Evolutionary conservation across 2,888 invertebrate genomes (phyloP).

Genomic region (Hirtodrosophila trivittata): DNA sequence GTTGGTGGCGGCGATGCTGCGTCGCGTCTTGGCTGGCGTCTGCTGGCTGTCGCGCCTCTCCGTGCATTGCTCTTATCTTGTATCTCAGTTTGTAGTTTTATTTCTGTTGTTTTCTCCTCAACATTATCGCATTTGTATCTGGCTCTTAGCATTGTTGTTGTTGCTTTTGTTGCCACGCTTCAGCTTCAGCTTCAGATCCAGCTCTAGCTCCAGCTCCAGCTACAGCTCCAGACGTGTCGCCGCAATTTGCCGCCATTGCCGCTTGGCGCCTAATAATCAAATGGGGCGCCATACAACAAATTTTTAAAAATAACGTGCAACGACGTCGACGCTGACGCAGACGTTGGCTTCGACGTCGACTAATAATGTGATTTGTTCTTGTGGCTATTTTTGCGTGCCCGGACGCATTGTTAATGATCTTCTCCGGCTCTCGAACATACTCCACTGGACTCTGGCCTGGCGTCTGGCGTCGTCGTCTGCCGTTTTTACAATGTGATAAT

Average conservation of each 20-base stretch:
- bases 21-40: conserved; percentile 55
- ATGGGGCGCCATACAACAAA: conserved; percentile 60
- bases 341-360: conserved; percentile 19
- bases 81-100: conserved; percentile 44
- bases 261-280: conserved; percentile 78
- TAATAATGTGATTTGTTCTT: conserved; percentile 74
- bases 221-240: conserved; percentile 78
- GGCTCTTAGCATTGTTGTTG: conserved; percentile 27
- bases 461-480: conserved; percentile 19
- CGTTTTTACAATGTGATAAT: conserved; percentile 74
- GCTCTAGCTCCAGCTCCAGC: conserved; percentile 53
- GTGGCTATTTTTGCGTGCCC: conserved; percentile 56
- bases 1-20: conserved; percentile 40
- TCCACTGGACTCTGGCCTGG: conserved; percentile 18
- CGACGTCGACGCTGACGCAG: conserved; percentile 4
- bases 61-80: conserved; percentile 63
- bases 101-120: conserved; percentile 23
- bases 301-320: conserved; percentile 67
- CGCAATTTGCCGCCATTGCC: conserved; percentile 76
- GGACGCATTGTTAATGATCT: conserved; percentile 46
- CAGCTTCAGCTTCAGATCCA: conserved; percentile 61
- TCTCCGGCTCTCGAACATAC: conserved; percentile 17
- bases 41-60: conserved; percentile 53
- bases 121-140: conserved; percentile 54
- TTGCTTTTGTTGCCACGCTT: conserved; percentile 64